Conservation (phyloP, 2,797 vertebrate species). For the Acridotheres tristis region DNA sequence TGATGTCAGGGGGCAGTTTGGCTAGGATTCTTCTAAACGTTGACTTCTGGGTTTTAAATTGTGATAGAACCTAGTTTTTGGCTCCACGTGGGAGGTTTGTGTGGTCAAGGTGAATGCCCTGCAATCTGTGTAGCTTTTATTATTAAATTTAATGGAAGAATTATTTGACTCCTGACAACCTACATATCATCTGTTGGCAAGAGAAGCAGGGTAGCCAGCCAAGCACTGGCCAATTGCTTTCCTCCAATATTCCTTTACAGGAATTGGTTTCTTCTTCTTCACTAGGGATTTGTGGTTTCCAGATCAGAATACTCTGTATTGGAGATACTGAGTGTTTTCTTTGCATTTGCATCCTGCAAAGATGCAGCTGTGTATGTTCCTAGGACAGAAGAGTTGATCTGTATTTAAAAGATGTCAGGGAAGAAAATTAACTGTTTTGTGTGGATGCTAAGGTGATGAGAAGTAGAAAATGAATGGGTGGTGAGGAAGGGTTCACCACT, state of each 20-base stretch:
- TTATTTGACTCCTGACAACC: not conserved
- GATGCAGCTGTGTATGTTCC: not conserved
- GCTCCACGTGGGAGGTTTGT: not conserved
- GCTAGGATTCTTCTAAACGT: not conserved
- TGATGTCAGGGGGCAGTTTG: not conserved
- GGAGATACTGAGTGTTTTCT: accelerated
- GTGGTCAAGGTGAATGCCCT: not conserved
- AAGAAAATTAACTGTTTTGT: not conserved
- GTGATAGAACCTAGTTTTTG: not conserved
- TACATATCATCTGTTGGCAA: not conserved
- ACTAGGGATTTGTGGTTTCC: not conserved
- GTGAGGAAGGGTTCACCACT: not conserved
- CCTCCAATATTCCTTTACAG: not conserved
- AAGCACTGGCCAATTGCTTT: not conserved
- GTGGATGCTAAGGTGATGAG: not conserved
- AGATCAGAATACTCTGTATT: not conserved
- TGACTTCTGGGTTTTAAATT: not conserved
- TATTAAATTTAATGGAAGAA: not conserved
- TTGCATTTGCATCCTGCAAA: not conserved
- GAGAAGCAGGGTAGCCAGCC: not conserved
- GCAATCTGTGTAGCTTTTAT: not conserved
- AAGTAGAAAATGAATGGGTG: not conserved
- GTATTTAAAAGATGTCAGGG: not conserved
- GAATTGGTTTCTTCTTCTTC: not conserved
- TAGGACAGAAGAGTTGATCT: not conserved